Evolutionary conservation across 2,113 vertebrate genomes (phyloP).

Genomic region (Prietella phreatophila): DNA sequence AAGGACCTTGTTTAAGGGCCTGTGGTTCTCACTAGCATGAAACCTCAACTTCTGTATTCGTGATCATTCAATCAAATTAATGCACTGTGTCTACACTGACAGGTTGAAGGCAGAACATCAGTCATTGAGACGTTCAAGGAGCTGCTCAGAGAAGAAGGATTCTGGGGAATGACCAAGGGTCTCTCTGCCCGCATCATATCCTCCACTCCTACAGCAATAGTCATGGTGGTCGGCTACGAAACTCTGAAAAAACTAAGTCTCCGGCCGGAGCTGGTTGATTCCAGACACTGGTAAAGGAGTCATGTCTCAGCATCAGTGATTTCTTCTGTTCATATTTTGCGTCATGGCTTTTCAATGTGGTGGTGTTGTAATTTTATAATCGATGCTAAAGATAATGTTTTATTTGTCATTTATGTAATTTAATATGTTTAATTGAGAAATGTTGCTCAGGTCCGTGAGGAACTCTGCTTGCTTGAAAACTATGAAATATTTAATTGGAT

Average conservation of each 20-base stretch:
- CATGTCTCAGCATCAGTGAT: neutral
- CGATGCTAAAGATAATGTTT: neutral
- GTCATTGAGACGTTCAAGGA: conserved; percentile 87
- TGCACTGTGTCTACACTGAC: neutral
- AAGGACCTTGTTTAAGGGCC: neutral
- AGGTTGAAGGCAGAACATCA: conserved; percentile 93
- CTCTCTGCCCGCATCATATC: conserved; percentile 95
- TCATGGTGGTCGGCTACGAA: conserved; percentile 95
- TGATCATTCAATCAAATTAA: neutral
- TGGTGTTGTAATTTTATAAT: neutral
- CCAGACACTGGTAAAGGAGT: conserved; percentile 81
- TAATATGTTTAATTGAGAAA: conserved; percentile 14
- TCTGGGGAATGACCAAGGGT: conserved; percentile 88
- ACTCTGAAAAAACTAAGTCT: conserved; percentile 95
- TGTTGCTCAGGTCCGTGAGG: conserved; percentile 29
- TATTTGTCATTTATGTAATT: neutral
- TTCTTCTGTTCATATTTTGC: conserved; percentile 6
- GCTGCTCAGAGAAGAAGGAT: conserved; percentile 88
- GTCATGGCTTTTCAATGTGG: conserved; percentile 27
- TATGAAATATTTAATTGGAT: conserved; percentile 12
- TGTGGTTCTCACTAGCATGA: neutral
- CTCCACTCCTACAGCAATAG: conserved; percentile 85
- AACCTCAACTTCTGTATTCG: neutral
- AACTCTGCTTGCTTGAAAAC: neutral
- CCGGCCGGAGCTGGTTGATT: conserved; percentile 86